Percentiles rank a stretch among this genome's conserved stretches.
These are phyloP conservation scores for Argyresthia albistria DNA, from an alignment of 2,888 invertebrate genomes.

Conservation along the genomic window DNA sequence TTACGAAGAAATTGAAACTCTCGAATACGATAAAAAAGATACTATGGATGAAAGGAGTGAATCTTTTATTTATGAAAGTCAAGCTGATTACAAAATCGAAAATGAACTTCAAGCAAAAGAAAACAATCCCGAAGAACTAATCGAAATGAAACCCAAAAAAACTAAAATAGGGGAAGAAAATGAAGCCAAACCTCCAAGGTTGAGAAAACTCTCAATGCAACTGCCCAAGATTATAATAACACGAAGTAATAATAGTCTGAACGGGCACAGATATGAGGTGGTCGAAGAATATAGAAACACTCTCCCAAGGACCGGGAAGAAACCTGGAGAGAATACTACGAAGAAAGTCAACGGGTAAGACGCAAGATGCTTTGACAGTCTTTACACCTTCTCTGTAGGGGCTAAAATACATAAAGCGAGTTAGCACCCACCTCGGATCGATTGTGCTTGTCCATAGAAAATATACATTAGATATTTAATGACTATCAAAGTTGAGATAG, in stretches of 20 bases:
- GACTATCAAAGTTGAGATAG: too few relatives aligned
- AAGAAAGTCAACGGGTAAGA: too few relatives aligned
- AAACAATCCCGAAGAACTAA: neutral
- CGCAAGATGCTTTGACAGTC: too few relatives aligned
- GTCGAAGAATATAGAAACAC: too few relatives aligned
- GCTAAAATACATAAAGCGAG: too few relatives aligned
- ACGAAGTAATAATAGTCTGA: constrained; percentile 43
- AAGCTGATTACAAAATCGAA: constrained; percentile 31
- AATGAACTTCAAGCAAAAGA: constrained; percentile 29
- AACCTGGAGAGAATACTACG: too few relatives aligned
- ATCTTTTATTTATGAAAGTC: constrained; percentile 12
- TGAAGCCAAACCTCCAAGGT: constrained; percentile 38
- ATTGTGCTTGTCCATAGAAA: too few relatives aligned
- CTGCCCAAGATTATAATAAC: constrained; percentile 58
- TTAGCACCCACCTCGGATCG: too few relatives aligned
- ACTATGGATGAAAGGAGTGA: constrained; percentile 9
- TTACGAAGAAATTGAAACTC: constrained; percentile 9
- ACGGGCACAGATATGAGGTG: constrained; percentile 17
- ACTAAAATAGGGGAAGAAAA: constrained; percentile 17
- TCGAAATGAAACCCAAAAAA: neutral
- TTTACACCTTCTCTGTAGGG: too few relatives aligned
- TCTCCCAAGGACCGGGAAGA: too few relatives aligned
- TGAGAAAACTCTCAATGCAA: constrained; percentile 46
- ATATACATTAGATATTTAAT: too few relatives aligned
- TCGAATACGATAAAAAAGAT: constrained; percentile 19